Percentiles rank a stretch among this genome's conserved stretches.
These are phyloP conservation scores for Thymelicus lineola DNA, from an alignment of 2,888 invertebrate genomes.

Conservation along the genomic window DNA sequence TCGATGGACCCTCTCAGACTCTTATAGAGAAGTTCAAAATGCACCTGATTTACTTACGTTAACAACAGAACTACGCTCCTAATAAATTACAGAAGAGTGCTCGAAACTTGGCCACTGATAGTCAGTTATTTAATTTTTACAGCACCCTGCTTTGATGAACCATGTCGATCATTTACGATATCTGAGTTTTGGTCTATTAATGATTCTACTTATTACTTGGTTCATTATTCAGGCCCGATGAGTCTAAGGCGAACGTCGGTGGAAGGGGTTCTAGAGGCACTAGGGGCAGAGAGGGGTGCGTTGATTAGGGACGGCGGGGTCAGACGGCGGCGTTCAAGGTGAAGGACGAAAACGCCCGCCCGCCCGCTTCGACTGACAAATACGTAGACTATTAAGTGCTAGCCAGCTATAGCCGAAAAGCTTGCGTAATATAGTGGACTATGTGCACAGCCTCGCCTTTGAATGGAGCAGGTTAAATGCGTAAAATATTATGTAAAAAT, in stretches of 20 bases:
- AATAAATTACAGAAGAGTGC: too few relatives aligned
- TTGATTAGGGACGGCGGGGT: constrained; percentile 56
- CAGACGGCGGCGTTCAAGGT: constrained; percentile 82
- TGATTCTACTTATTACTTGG: constrained; percentile 62
- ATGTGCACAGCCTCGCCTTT: background rate
- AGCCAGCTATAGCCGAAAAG: background rate
- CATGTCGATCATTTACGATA: background rate
- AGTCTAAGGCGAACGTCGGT: constrained; percentile 41
- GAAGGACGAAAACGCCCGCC: constrained; percentile 67
- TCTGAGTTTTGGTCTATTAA: constrained; percentile 46
- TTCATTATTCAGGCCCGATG: constrained; percentile 54
- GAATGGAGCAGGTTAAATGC: too few relatives aligned
- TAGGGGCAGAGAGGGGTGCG: constrained; percentile 50
- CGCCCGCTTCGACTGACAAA: constrained; percentile 43
- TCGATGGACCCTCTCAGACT: too few relatives aligned
- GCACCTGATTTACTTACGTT: too few relatives aligned
- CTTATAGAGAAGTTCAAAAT: too few relatives aligned
- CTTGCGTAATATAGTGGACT: background rate
- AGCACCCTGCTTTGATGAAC: background rate
- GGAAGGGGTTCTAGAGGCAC: constrained; percentile 52
- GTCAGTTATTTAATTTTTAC: too few relatives aligned
- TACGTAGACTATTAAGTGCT: constrained; percentile 49
- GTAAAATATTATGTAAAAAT: too few relatives aligned
- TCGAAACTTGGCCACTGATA: too few relatives aligned
- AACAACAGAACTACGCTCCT: too few relatives aligned